Conservation (phyloP, 1,140 invertebrate species). For the Caerostris extrusa region DNA sequence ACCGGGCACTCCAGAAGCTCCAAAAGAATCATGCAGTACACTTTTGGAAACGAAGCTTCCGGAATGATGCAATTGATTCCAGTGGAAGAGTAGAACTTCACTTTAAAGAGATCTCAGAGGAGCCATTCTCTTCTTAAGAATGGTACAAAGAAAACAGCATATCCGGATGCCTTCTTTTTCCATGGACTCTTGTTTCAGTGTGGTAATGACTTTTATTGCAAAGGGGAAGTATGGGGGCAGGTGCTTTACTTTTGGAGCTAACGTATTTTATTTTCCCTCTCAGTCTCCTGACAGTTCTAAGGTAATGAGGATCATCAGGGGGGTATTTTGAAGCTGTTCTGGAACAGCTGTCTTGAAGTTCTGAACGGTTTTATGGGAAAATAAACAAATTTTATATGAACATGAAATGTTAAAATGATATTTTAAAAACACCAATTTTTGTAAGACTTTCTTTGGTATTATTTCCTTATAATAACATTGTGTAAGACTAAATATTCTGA, state of each 20-base stretch:
- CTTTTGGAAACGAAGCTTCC: background rate
- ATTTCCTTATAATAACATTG: too few relatives aligned
- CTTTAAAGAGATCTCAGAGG: background rate
- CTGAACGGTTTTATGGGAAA: background rate
- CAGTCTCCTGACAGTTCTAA: background rate
- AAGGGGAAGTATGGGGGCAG: background rate
- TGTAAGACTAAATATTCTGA: too few relatives aligned
- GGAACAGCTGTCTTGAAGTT: background rate
- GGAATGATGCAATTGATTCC: background rate
- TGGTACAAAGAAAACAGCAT: background rate
- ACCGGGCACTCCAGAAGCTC: too few relatives aligned
- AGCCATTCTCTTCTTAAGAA: background rate
- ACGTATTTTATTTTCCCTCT: background rate
- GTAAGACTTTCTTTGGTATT: too few relatives aligned
- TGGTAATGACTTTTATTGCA: slow-evolving; percentile 21
- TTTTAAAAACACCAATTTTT: too few relatives aligned
- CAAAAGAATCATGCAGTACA: background rate
- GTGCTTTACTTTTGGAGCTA: background rate
- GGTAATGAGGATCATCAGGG: slow-evolving; percentile 24
- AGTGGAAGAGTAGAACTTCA: background rate
- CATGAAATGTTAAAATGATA: too few relatives aligned
- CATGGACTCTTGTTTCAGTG: background rate
- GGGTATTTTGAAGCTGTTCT: background rate
- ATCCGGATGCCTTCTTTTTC: background rate
- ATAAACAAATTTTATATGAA: too few relatives aligned